These are phyloP conservation scores for Pleuronectes platessa DNA, from an alignment of 2,113 vertebrate genomes.

Conservation along the genomic window DNA sequence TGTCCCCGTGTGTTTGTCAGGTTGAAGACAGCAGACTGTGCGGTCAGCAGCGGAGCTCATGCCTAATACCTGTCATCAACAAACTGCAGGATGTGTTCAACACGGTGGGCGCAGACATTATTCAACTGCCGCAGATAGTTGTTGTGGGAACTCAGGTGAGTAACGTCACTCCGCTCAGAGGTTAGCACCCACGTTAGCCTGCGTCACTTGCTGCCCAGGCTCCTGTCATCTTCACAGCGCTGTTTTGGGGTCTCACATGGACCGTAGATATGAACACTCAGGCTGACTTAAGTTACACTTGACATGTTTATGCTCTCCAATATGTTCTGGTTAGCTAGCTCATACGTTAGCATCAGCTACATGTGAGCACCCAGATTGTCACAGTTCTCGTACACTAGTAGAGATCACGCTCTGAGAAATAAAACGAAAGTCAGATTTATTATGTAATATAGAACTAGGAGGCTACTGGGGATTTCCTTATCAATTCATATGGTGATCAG, in stretches of 20 bases:
- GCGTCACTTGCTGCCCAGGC: conserved; percentile 26
- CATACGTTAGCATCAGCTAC: conserved; percentile 30
- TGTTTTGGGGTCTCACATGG: not conserved
- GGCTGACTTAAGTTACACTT: not conserved
- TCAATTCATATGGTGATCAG: not conserved
- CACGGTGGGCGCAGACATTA: conserved; percentile 95
- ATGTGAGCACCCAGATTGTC: not conserved
- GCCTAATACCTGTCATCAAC: conserved; percentile 97
- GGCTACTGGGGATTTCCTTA: not conserved
- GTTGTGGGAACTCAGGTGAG: conserved; percentile 97
- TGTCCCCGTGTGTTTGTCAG: conserved; percentile 64
- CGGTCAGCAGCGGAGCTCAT: conserved; percentile 76
- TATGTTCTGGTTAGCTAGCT: not conserved
- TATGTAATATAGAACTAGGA: too few relatives aligned
- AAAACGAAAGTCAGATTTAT: too few relatives aligned
- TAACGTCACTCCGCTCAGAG: conserved; percentile 39
- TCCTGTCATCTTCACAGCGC: not conserved
- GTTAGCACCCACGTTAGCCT: conserved; percentile 66
- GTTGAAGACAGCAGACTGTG: conserved; percentile 45
- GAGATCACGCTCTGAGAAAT: too few relatives aligned
- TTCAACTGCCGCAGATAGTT: conserved; percentile 96
- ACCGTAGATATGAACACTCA: not conserved
- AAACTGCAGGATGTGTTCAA: conserved; percentile 98
- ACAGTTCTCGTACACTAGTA: too few relatives aligned
- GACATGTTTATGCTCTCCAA: not conserved